These are phyloP conservation scores for Apamea anceps DNA, from an alignment of 2,888 invertebrate genomes.

Conservation along the genomic window DNA sequence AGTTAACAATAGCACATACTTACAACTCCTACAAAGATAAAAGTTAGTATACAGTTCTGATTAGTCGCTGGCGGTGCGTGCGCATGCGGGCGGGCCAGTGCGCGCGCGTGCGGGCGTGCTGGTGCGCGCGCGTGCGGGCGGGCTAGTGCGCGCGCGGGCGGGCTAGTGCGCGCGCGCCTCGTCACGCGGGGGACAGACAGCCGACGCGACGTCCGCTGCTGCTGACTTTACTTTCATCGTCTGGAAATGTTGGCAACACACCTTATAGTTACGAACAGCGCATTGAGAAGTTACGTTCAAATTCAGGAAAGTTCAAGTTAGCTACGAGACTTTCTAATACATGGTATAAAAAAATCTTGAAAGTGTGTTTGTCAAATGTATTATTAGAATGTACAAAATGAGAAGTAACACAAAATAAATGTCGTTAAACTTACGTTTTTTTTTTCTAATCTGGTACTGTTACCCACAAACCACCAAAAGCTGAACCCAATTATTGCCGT, in stretches of 20 bases:
- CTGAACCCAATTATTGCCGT: constrained; percentile 57
- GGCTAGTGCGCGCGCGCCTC: constrained; percentile 82
- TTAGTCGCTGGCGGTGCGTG: constrained; percentile 5
- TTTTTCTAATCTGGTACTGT: constrained; percentile 21
- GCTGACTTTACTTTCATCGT: constrained; percentile 91
- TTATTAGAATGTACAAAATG: constrained; percentile 27
- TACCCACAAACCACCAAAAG: constrained; percentile 64
- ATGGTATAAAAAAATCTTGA: constrained; percentile 2
- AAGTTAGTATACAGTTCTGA: constrained; percentile 32
- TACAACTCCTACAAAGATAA: constrained; percentile 22
- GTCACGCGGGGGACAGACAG: constrained; percentile 92
- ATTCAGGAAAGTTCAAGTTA: not conserved
- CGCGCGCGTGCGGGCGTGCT: too few relatives aligned
- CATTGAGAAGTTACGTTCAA: not conserved
- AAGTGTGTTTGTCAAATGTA: constrained; percentile 12
- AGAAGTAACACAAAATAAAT: constrained; percentile 5
- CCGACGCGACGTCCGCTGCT: constrained; percentile 91
- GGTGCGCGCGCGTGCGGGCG: not conserved
- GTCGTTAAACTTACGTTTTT: constrained; percentile 18
- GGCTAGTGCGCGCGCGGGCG: constrained; percentile 79
- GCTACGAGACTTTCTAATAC: not conserved
- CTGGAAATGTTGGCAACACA: constrained; percentile 71
- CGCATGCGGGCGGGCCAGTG: constrained; percentile 73
- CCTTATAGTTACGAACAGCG: not conserved
- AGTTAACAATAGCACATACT: constrained; percentile 32